phyloP scores from a whole-genome alignment of 2,113 vertebrate species.

The Sprattus sprattus region DNA sequence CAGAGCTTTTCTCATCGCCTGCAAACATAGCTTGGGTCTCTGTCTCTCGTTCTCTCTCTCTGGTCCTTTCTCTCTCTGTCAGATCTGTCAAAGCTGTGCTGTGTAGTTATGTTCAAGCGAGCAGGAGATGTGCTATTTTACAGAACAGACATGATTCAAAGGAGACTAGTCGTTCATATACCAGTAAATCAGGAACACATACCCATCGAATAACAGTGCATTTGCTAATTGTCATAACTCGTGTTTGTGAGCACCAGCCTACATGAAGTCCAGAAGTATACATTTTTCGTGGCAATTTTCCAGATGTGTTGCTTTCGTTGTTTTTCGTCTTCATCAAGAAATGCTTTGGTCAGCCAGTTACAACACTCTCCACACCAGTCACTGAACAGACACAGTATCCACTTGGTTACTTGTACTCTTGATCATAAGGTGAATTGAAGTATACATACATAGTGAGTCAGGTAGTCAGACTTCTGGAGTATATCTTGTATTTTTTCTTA shows the following conservation, averaged over 20 bases:
- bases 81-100: neutral
- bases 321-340: neutral
- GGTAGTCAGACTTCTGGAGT: too few relatives aligned
- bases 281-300: neutral
- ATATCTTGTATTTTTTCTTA: too few relatives aligned
- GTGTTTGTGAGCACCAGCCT: neutral
- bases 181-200: neutral
- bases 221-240: neutral
- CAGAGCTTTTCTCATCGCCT: neutral
- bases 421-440: too few relatives aligned
- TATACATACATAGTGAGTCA: too few relatives aligned
- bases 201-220: neutral
- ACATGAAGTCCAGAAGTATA: neutral
- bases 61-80: neutral
- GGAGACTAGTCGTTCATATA: neutral
- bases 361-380: neutral
- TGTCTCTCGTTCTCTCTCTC: neutral
- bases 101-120: neutral
- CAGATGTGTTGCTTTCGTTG: neutral
- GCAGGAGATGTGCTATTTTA: neutral
- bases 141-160: neutral
- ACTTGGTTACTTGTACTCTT: too few relatives aligned
- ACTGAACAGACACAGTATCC: neutral
- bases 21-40: neutral
- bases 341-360: neutral